A percentile compares a stretch with the other conserved stretches of the same genome.
phyloP scores from a whole-genome alignment of 2,113 vertebrate genomes.

The Tretioscincus oriximinensis region DNA sequence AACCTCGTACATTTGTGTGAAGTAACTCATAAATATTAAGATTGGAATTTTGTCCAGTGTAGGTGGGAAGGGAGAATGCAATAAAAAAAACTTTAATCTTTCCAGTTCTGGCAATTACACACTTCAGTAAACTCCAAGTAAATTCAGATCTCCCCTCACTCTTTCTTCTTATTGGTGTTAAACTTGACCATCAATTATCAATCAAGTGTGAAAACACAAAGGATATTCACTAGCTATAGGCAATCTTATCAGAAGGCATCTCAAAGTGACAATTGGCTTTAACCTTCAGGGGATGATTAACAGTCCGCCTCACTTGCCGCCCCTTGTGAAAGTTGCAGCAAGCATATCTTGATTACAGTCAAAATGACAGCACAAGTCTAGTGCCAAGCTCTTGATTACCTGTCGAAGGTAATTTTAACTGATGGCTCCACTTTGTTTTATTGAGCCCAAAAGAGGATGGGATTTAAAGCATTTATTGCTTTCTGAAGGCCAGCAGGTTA shows the following conservation, averaged over 20 bases:
- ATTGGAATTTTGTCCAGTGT: background rate
- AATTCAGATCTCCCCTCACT: conserved; percentile 27
- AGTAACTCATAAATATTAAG: background rate
- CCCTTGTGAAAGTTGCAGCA: background rate
- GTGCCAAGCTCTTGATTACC: conserved; percentile 25
- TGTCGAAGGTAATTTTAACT: conserved; percentile 10
- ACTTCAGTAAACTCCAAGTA: conserved; percentile 20
- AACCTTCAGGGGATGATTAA: conserved; percentile 21
- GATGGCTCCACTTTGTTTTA: background rate
- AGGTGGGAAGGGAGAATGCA: background rate
- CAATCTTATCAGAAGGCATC: conserved; percentile 24
- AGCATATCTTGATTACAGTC: background rate
- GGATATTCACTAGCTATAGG: fast-evolving
- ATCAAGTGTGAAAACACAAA: conserved; percentile 51
- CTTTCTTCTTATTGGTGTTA: background rate
- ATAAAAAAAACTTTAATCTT: conserved; percentile 37
- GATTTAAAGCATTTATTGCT: conserved; percentile 17
- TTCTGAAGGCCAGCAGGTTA: conserved; percentile 12
- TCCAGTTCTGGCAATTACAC: conserved; percentile 20
- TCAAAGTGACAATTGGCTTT: conserved; percentile 25
- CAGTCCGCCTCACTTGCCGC: too few species aligned
- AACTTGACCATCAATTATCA: conserved; percentile 8
- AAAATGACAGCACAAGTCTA: background rate
- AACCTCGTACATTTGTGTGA: background rate
- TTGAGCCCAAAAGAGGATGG: background rate